Conservation (phyloP, 2,888 invertebrate species). For the Dryococelus australis region DNA sequence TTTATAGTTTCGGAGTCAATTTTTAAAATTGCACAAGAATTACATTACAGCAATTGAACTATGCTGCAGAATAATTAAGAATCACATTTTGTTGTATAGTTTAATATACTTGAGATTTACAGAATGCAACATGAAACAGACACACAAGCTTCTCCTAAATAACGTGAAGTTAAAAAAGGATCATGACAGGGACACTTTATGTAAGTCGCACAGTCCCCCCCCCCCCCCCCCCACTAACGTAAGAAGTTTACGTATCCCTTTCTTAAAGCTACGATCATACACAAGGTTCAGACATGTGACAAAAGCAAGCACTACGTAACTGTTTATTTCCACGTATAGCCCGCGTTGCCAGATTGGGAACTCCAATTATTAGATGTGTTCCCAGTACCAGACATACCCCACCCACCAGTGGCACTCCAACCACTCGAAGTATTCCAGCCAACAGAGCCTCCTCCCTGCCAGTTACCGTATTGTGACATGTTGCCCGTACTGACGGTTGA, state of each 20-base stretch:
- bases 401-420: not conserved
- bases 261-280: not conserved
- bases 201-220: not conserved
- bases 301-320: not conserved
- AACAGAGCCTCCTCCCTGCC: not conserved
- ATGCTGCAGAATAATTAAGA: not conserved
- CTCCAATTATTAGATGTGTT: not conserved
- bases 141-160: too few species aligned
- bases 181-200: not conserved
- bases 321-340: not conserved
- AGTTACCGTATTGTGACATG: too few species aligned
- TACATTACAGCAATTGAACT: too few species aligned
- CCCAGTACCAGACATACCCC: not conserved
- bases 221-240: not conserved
- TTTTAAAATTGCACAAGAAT: too few species aligned
- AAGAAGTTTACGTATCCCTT: too few species aligned
- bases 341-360: not conserved
- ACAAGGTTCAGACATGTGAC: not conserved
- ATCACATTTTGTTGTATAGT: not conserved
- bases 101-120: not conserved
- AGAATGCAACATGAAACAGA: not conserved
- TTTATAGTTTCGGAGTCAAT: too few species aligned
- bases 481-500: not conserved
- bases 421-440: not conserved
- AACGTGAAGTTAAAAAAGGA: not conserved